Percentiles rank a stretch among this genome's conserved stretches.
phyloP scores from a whole-genome alignment of 2,797 vertebrate genomes.

The Malacoctenus gilli region DNA sequence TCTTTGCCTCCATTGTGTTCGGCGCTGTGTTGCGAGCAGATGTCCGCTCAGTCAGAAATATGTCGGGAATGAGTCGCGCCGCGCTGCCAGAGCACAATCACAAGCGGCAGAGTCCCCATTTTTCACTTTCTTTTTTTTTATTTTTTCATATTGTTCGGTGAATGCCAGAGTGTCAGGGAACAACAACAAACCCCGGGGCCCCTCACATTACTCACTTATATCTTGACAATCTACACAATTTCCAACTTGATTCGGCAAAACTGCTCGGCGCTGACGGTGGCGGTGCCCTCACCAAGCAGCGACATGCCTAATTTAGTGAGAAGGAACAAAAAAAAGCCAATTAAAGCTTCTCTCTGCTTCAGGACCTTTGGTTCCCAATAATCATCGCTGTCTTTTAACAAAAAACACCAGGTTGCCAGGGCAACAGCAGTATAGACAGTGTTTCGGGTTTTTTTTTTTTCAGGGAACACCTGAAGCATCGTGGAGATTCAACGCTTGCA shows the following conservation, averaged over 20 bases:
- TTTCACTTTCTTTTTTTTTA: slow-evolving; percentile 12
- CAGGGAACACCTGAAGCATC: slow-evolving; percentile 13
- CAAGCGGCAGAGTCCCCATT: slow-evolving; percentile 8
- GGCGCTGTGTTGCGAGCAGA: slow-evolving; percentile 11
- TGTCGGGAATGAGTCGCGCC: slow-evolving; percentile 20
- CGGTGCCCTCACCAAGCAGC: slow-evolving; percentile 11
- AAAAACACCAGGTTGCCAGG: slow-evolving; percentile 39
- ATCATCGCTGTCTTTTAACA: slow-evolving; percentile 38
- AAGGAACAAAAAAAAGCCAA: slow-evolving; percentile 34
- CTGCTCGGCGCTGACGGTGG: slow-evolving; percentile 24
- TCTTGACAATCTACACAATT: slow-evolving; percentile 5
- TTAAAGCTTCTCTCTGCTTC: slow-evolving; percentile 38
- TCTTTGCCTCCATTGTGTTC: slow-evolving; percentile 25
- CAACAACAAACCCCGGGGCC: slow-evolving; percentile 3
- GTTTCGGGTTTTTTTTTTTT: neutral
- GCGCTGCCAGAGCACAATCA: neutral
- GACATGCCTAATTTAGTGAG: slow-evolving; percentile 40
- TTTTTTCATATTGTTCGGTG: slow-evolving; percentile 2
- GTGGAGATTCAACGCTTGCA: slow-evolving; percentile 11
- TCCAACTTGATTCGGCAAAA: slow-evolving; percentile 14
- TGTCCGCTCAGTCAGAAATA: slow-evolving; percentile 10
- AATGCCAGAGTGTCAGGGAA: slow-evolving; percentile 10
- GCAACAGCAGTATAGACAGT: slow-evolving; percentile 33
- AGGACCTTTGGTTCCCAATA: slow-evolving; percentile 22
- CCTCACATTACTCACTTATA: slow-evolving; percentile 8